Evolutionary conservation across 2,797 vertebrate genomes (phyloP).

Genomic region (Meda fulgida): DNA sequence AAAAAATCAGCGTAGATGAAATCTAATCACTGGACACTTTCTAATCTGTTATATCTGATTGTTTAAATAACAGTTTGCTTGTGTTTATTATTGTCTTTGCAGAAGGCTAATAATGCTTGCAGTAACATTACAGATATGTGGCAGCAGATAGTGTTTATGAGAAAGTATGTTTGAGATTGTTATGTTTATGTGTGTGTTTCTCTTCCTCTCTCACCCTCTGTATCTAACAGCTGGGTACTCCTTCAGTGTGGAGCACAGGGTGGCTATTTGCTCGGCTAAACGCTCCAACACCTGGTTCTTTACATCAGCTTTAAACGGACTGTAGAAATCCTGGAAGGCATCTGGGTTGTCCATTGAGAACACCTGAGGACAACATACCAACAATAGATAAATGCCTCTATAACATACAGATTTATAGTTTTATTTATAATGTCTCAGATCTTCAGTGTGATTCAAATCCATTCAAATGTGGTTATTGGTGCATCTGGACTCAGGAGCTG

Average conservation of each 20-base stretch:
- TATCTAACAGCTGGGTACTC: conserved; percentile 96
- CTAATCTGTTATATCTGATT: background rate
- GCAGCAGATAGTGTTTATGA: conserved; percentile 22
- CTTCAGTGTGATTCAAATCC: background rate
- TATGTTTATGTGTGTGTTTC: background rate
- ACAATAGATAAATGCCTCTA: background rate
- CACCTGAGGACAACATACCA: conserved; percentile 66
- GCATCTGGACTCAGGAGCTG: background rate
- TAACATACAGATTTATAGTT: background rate
- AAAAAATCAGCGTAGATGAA: background rate
- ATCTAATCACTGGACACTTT: background rate
- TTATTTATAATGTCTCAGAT: background rate
- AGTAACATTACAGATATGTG: background rate
- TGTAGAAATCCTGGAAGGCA: conserved; percentile 98
- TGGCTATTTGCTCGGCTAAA: conserved; percentile 94
- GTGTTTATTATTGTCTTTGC: background rate
- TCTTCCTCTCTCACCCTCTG: conserved; percentile 81
- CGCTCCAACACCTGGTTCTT: conserved; percentile 94
- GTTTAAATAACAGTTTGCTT: background rate
- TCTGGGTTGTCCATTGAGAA: conserved; percentile 81
- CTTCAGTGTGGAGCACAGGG: conserved; percentile 92
- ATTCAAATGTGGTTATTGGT: background rate
- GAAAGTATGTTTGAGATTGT: background rate
- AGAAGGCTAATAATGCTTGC: conserved; percentile 2
- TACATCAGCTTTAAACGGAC: conserved; percentile 94